A percentile compares a stretch with the other conserved stretches of the same genome.
These are phyloP conservation scores for Dorcus parallelipipedus DNA, from an alignment of 2,888 invertebrate genomes.

Conservation along the genomic window DNA sequence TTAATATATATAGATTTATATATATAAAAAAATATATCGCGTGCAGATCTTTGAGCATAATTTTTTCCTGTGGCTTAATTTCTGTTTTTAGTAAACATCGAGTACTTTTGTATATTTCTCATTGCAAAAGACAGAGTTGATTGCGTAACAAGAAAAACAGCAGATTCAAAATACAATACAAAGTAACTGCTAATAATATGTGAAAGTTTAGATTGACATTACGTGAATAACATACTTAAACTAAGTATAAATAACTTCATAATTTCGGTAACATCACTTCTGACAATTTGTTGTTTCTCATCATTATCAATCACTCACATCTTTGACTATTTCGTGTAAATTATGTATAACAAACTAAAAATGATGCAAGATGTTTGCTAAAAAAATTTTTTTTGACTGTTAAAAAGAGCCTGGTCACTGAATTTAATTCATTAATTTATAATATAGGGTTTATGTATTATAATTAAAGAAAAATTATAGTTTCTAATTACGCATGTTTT, in stretches of 20 bases:
- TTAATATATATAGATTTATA: conserved; percentile 7
- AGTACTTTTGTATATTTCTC: neutral
- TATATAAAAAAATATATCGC: conserved; percentile 16
- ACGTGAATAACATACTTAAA: too few relatives aligned
- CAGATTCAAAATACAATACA: too few relatives aligned
- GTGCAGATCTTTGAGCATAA: conserved; percentile 18
- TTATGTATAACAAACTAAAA: too few relatives aligned
- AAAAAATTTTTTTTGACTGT: neutral
- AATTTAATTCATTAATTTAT: neutral
- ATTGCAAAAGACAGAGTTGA: neutral
- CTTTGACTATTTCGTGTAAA: neutral
- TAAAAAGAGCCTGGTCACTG: neutral
- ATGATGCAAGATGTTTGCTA: neutral
- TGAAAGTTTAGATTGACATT: too few relatives aligned
- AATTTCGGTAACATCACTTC: too few relatives aligned
- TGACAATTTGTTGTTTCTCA: neutral
- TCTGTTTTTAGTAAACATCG: neutral
- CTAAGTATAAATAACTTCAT: too few relatives aligned
- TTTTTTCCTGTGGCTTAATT: neutral
- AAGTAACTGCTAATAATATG: too few relatives aligned
- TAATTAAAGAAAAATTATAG: neutral
- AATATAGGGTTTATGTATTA: neutral
- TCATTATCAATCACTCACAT: neutral
- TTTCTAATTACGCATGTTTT: neutral
- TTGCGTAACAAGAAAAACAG: neutral